Percentiles rank a stretch among this genome's conserved stretches.
phyloP scores from a whole-genome alignment of 2,113 vertebrate genomes.

The Platanista minor region DNA sequence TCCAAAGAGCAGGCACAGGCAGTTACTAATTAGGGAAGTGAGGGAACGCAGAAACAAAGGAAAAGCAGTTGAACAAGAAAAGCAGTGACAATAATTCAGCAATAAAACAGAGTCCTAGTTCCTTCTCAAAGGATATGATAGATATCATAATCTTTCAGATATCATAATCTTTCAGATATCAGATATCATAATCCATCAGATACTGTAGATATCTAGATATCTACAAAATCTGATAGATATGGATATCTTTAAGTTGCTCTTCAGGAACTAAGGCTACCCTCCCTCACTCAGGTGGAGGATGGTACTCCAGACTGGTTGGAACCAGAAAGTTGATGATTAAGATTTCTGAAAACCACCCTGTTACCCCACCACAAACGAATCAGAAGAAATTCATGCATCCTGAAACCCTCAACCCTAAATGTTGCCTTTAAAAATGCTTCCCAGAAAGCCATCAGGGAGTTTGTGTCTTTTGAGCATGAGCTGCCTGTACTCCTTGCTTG shows the following conservation, averaged over 20 bases:
- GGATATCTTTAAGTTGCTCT: neutral
- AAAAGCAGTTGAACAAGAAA: neutral
- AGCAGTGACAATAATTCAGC: neutral
- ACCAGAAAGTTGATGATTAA: neutral
- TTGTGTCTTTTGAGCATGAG: neutral
- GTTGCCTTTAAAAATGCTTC: neutral
- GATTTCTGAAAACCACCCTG: neutral
- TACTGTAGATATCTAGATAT: no score
- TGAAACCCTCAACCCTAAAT: neutral
- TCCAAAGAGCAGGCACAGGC: no score
- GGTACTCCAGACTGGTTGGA: neutral
- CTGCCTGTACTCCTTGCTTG: neutral
- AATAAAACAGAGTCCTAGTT: neutral
- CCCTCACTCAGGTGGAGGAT: neutral
- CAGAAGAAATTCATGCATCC: neutral
- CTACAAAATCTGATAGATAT: neutral
- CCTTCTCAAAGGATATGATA: neutral
- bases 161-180: no score
- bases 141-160: no score
- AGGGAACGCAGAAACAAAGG: neutral
- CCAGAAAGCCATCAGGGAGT: neutral
- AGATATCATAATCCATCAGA: no score
- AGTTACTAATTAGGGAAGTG: no score
- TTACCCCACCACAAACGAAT: neutral
- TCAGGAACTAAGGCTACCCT: neutral